phyloP scores from a whole-genome alignment of 2,797 vertebrate genomes.

The Spheniscus humboldti region DNA sequence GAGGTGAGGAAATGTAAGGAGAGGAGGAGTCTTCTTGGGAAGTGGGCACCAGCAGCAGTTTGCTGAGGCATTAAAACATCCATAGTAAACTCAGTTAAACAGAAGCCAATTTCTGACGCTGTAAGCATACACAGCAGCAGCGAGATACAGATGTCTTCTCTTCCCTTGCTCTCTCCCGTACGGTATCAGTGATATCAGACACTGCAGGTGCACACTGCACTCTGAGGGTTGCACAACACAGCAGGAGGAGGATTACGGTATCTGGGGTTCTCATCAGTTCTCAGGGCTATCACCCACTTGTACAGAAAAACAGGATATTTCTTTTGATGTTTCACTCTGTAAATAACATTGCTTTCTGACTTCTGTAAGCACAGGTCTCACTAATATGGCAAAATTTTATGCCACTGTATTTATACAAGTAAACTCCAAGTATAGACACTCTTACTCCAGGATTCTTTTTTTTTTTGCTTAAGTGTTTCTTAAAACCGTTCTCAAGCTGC shows the following conservation, averaged over 20 bases:
- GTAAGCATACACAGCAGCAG: neutral
- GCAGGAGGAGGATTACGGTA: neutral
- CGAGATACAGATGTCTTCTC: neutral
- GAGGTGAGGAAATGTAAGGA: constrained; percentile 65
- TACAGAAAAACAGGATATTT: neutral
- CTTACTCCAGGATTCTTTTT: neutral
- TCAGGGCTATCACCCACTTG: neutral
- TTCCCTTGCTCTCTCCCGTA: neutral
- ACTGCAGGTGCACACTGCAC: neutral
- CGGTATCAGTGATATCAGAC: neutral
- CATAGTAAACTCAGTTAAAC: neutral
- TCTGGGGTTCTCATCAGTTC: neutral
- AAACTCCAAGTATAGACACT: neutral
- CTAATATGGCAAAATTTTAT: neutral
- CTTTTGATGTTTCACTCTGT: neutral
- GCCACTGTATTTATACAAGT: neutral
- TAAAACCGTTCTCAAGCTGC: neutral
- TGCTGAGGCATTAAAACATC: neutral
- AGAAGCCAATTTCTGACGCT: neutral
- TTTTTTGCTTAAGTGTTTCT: neutral
- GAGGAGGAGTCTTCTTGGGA: neutral
- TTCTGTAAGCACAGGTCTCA: neutral
- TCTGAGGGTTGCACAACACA: no score
- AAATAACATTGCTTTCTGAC: neutral
- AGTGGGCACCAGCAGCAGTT: neutral